Percentiles rank a stretch among this genome's conserved stretches.
Evolutionary conservation across 2,888 invertebrate genomes (phyloP).

Genomic region (Bedellia somnulentella): DNA sequence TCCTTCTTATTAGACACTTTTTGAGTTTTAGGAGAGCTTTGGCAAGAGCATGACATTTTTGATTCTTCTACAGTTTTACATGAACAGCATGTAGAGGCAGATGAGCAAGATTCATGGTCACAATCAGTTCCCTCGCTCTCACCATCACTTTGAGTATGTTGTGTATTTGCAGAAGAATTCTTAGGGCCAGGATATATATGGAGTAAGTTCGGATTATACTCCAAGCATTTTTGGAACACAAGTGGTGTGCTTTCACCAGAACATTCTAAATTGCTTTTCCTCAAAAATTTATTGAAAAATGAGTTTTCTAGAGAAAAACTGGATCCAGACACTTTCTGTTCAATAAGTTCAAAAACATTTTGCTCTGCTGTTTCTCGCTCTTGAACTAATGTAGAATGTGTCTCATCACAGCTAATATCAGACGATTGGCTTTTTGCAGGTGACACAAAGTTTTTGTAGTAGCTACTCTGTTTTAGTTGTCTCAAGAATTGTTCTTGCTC

Average conservation of each 20-base stretch:
- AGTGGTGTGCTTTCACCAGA: slow-evolving; percentile 47
- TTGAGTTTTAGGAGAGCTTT: slow-evolving; percentile 12
- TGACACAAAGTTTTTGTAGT: slow-evolving; percentile 44
- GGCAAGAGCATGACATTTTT: slow-evolving; percentile 9
- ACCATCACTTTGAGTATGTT: slow-evolving; percentile 25
- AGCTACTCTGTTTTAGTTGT: slow-evolving; percentile 44
- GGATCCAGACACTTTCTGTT: slow-evolving; percentile 70
- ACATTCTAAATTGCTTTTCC: slow-evolving; percentile 27
- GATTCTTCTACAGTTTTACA: slow-evolving; percentile 31
- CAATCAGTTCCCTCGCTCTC: slow-evolving; percentile 33
- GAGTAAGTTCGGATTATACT: slow-evolving; percentile 31
- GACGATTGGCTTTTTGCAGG: slow-evolving; percentile 38
- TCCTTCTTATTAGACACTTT: slow-evolving; percentile 12
- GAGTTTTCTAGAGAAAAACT: slow-evolving; percentile 73
- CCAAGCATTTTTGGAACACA: slow-evolving; percentile 37
- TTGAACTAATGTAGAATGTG: slow-evolving; percentile 20
- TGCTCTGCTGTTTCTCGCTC: slow-evolving; percentile 65
- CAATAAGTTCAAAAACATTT: slow-evolving; percentile 75
- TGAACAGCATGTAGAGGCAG: slow-evolving; percentile 37
- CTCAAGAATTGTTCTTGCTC: slow-evolving; percentile 47
- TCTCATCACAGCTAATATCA: slow-evolving; percentile 34
- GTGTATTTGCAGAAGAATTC: slow-evolving; percentile 16
- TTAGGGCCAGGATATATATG: slow-evolving; percentile 28
- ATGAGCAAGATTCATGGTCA: slow-evolving; percentile 30
- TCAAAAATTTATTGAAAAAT: slow-evolving; percentile 58